Percentiles rank a stretch among this genome's conserved stretches.
These are phyloP conservation scores for Habroteleia sp. DNA, from an alignment of 2,888 invertebrate genomes.

Conservation along the genomic window DNA sequence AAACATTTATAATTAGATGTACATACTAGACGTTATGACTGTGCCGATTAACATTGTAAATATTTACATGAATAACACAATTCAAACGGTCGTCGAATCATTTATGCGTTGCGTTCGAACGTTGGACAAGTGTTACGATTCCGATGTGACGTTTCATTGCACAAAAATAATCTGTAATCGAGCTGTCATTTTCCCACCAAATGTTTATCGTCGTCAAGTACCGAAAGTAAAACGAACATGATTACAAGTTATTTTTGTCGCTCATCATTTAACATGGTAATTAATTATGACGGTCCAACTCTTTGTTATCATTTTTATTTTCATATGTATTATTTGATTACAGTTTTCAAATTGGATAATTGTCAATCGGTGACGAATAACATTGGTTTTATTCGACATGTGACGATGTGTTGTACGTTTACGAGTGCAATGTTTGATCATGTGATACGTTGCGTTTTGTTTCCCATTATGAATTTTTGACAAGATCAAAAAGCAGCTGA, in stretches of 20 bases:
- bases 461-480: slow-evolving; percentile 31
- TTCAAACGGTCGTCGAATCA: slow-evolving; percentile 50
- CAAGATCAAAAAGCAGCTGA: slow-evolving; percentile 53
- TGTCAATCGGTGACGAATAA: too few species aligned
- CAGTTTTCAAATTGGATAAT: too few species aligned
- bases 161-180: slow-evolving; percentile 57
- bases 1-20: slow-evolving; percentile 77
- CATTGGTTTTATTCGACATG: not conserved
- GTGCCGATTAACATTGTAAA: slow-evolving; percentile 65
- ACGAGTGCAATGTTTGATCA: slow-evolving; percentile 51
- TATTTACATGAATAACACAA: slow-evolving; percentile 60
- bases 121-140: slow-evolving; percentile 37
- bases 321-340: not conserved
- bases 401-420: slow-evolving; percentile 30
- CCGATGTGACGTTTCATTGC: slow-evolving; percentile 33
- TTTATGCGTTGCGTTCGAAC: slow-evolving; percentile 47
- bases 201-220: slow-evolving; percentile 34
- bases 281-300: slow-evolving; percentile 32
- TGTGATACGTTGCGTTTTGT: slow-evolving; percentile 48
- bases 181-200: slow-evolving; percentile 17
- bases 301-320: slow-evolving; percentile 3
- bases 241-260: slow-evolving; percentile 57
- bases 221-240: slow-evolving; percentile 40
- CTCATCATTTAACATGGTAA: not conserved
- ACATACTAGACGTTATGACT: slow-evolving; percentile 78